These are phyloP conservation scores for Sarcophaga subvicina DNA, from an alignment of 2,888 invertebrate genomes.

Conservation along the genomic window DNA sequence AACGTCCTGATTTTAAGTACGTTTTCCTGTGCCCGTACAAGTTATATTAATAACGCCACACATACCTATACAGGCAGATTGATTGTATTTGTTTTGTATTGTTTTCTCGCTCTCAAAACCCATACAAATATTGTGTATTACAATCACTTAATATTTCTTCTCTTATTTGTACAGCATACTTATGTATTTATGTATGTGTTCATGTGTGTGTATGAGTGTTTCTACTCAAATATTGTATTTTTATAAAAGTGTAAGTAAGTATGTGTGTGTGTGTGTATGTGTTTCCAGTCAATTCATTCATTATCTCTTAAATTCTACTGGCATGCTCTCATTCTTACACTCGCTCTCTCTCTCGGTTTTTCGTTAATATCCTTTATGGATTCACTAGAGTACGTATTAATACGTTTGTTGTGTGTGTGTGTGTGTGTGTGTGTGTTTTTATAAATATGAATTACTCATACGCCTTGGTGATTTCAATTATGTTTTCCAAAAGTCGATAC, in stretches of 20 bases:
- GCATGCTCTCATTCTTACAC: neutral
- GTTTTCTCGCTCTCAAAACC: neutral
- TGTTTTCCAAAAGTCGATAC: slow-evolving; percentile 37
- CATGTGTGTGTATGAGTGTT: neutral
- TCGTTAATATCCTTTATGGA: neutral
- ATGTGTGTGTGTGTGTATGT: neutral
- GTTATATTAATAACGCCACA: neutral
- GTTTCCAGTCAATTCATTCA: slow-evolving; percentile 19
- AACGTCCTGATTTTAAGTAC: no score
- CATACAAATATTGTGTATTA: neutral
- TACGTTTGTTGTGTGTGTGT: neutral
- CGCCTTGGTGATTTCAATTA: slow-evolving; percentile 66
- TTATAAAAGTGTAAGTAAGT: neutral
- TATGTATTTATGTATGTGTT: neutral
- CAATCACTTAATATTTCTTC: neutral
- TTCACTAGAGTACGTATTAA: neutral
- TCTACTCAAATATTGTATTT: neutral
- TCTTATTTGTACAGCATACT: neutral
- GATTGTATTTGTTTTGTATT: neutral
- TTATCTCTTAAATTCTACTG: slow-evolving; percentile 20
- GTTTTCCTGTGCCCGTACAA: no score
- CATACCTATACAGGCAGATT: neutral
- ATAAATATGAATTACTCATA: slow-evolving; percentile 65
- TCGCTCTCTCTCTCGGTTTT: neutral
- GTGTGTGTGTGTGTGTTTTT: slow-evolving; percentile 23